Evolutionary conservation across 1,140 invertebrate species (phyloP), one percentile per base, ranked within the genome.

Genomic region (Ostrea denselamellosa): DNA sequence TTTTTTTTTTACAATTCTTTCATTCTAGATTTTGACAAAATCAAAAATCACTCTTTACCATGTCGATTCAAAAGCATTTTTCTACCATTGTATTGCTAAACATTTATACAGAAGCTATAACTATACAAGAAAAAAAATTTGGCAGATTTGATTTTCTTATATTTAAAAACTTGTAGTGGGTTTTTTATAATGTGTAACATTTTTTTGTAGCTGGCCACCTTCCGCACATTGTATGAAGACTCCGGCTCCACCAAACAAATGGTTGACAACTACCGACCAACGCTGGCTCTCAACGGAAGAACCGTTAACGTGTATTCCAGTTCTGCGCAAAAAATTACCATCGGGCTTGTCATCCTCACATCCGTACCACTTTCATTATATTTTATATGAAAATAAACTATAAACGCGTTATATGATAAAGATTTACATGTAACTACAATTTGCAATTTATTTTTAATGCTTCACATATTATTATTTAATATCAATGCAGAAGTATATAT

Each of bases 261-360:
- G 14, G 84, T 84, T 2, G 34, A 82, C 25, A 91, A 91, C 81
- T 89, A 86, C 82, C 86, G 90, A 44, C 89, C 90, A 8, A 14
- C 86, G 9, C 90, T 88, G 28, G 8, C 51, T 8, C 51, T 87
- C 0, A 54, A 83, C 10, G n/a, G 44, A 9, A 71, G 90, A 58
- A 87, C 56, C 8, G 87, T 90, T 8, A 81, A 87, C n/a, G 8
- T 77, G 14, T 77, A 77, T 12, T 14, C 68, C 5, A 62, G 19
- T 17, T 62, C 56, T n/a, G 56, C 56, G 5, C 5, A n/a, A 62
- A 4, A 17, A 0, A 19, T 19, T n/a, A 7, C 17, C 19, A 17
- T 62, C 7, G 17, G 7, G 17, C 17, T 19, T 3, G 56, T 62
- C 17, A 12, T n/a, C 56, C 56, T 62, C n/a, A 7, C 17, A 62